A percentile compares a stretch with the other conserved stretches of the same genome.
Evolutionary conservation across 2,888 invertebrate species (phyloP).

Genomic region (Punctoribates punctum): DNA sequence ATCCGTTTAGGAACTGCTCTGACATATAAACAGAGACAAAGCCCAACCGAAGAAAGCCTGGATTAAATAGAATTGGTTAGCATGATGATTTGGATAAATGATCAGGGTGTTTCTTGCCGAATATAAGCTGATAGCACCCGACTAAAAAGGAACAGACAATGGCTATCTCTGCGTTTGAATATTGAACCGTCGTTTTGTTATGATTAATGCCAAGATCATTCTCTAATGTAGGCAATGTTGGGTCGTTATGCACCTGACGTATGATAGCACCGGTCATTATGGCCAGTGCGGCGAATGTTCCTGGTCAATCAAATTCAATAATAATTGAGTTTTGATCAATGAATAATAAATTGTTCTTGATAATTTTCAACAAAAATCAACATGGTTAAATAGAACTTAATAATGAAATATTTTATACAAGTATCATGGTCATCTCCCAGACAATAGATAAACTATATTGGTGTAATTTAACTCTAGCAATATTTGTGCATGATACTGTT

Average conservation of each 20-base stretch:
- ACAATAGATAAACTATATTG: no score
- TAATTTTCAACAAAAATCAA: no score
- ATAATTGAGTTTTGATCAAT: background rate
- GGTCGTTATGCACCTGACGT: slow-evolving; percentile 13
- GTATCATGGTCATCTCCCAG: no score
- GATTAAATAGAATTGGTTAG: background rate
- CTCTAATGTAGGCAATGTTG: background rate
- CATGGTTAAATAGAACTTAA: no score
- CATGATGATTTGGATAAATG: no score
- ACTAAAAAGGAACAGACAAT: slow-evolving; percentile 34
- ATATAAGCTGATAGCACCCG: slow-evolving; percentile 50
- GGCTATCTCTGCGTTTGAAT: slow-evolving; percentile 20
- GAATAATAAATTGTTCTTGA: no score
- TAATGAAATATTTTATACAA: no score
- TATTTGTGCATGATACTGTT: no score
- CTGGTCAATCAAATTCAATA: slow-evolving; percentile 48
- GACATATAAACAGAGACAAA: slow-evolving; percentile 50
- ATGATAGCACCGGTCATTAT: slow-evolving; percentile 41
- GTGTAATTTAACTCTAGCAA: no score
- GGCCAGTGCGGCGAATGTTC: slow-evolving; percentile 32
- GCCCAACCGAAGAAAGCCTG: slow-evolving; percentile 50
- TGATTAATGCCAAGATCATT: background rate
- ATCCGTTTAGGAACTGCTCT: slow-evolving; percentile 53
- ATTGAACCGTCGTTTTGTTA: background rate
- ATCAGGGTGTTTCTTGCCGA: slow-evolving; percentile 48